Conservation (phyloP, 2,797 vertebrate species). For the Gymnothorax javanicus region DNA sequence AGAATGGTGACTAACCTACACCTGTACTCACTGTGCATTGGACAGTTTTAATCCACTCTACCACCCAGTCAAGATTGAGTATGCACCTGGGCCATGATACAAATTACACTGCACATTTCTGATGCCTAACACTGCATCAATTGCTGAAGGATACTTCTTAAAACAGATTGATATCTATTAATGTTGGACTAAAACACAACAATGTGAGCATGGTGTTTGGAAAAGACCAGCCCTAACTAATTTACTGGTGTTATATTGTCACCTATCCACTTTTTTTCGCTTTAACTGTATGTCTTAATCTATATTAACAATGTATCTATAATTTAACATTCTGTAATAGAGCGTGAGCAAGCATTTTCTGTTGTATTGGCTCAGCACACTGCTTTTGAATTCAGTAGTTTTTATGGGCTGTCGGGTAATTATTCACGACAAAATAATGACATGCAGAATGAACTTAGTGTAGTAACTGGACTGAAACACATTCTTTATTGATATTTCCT, state of each 20-base stretch:
- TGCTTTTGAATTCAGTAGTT: neutral
- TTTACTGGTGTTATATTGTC: neutral
- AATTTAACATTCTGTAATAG: neutral
- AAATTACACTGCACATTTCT: neutral
- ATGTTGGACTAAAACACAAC: neutral
- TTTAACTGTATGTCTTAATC: neutral
- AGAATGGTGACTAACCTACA: too few species aligned
- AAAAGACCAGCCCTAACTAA: neutral
- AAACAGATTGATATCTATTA: neutral
- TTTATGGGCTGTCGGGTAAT: neutral
- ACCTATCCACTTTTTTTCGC: neutral
- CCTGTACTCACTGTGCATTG: too few species aligned
- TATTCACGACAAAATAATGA: neutral
- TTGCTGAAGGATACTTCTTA: neutral
- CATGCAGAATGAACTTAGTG: neutral
- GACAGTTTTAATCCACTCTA: too few species aligned
- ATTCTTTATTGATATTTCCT: neutral
- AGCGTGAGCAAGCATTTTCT: neutral
- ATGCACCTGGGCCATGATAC: too few species aligned
- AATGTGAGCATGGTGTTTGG: neutral
- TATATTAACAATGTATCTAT: slow-evolving; percentile 1
- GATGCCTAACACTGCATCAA: neutral
- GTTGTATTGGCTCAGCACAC: neutral
- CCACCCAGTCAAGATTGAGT: too few species aligned
- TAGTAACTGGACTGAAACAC: neutral